Conservation (phyloP, 2,888 invertebrate genomes). For the Diarsia rubi region DNA sequence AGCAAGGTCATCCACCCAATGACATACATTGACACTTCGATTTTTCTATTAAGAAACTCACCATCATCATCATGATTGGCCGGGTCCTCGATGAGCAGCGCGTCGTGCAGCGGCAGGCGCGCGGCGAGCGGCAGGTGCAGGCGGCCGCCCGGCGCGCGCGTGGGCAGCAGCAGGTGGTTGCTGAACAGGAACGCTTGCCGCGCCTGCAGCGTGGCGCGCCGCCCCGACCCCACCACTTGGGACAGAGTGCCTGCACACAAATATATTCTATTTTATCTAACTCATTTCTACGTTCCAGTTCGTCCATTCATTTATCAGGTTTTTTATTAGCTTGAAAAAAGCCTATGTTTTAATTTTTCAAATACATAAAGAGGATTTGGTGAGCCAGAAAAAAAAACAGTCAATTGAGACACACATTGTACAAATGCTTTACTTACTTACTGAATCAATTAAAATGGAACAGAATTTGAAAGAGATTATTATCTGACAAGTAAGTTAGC, state of each 20-base stretch:
- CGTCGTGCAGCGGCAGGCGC: conserved; percentile 95
- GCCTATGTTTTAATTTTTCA: background rate
- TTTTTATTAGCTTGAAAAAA: background rate
- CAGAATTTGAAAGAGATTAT: too few species aligned
- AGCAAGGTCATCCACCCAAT: too few species aligned
- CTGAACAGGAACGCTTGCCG: conserved; percentile 97
- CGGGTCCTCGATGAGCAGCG: conserved; percentile 96
- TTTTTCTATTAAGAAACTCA: conserved; percentile 66
- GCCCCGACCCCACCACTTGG: conserved; percentile 92
- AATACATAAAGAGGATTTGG: background rate
- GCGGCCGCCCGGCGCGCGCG: conserved; percentile 95
- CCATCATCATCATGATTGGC: conserved; percentile 93
- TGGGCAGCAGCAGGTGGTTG: conserved; percentile 96
- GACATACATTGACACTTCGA: background rate
- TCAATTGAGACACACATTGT: background rate
- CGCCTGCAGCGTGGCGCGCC: conserved; percentile 83
- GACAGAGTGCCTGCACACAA: conserved; percentile 92
- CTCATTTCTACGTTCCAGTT: background rate
- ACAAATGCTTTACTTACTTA: too few species aligned
- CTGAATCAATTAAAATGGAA: too few species aligned
- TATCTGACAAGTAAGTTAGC: too few species aligned
- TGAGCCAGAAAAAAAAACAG: background rate
- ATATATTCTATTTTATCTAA: background rate
- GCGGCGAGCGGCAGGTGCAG: conserved; percentile 96
- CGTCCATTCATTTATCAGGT: background rate